Base-by-base conservation (phyloP, 2,113 vertebrate species). In the Mesoclemmys tuberculata region DNA sequence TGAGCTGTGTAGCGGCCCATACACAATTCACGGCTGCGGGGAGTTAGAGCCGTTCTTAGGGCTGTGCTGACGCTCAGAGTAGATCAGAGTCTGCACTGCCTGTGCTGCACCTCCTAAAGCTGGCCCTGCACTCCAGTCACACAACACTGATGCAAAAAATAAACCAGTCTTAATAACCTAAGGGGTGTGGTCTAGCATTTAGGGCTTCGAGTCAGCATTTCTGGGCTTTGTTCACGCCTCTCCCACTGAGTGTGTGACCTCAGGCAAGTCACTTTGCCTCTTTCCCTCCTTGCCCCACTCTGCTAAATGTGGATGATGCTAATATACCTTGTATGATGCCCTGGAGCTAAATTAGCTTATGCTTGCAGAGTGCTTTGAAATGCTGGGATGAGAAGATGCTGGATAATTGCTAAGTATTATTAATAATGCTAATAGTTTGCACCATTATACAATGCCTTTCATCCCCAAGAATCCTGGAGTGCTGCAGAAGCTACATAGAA, bases 261-360 rank as follows among this genome's bases (percentile, higher is more conserved):
- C 68, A 90, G 97, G 95, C 94, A 48, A 97, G 94, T 93, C 95
- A 95, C 94, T 95, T 46, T 94, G 81, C 87, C 78, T 74, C 90
- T 92, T 81, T 80, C 93, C 92, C 94, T 52, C 74, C 5, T 96
- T 94, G 80, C 95, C 95, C 97, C 95, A 96, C 95, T 94, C 96
- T 97, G 96, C 96, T 96, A 84, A 97, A 97, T 1, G 18, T 87
- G 21, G 6, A 75, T 95, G 87, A 95, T 96, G 96, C 97, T 96
- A 94, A 97, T 80, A 80, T 91, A 96, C 92, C 94, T 95, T 74
- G 94, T 54, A 85, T 68, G 91, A 96, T 41, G 29, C 84, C 82
- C 35, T 1, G 0, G 80, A 91, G 95, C 93, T 77, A n/a, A 82
- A 14, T 56, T 10, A 44, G 64, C 74, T 80, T 8, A 85, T 44